phyloP scores from a whole-genome alignment of 2,113 vertebrate genomes.

The Chaetops frenatus region DNA sequence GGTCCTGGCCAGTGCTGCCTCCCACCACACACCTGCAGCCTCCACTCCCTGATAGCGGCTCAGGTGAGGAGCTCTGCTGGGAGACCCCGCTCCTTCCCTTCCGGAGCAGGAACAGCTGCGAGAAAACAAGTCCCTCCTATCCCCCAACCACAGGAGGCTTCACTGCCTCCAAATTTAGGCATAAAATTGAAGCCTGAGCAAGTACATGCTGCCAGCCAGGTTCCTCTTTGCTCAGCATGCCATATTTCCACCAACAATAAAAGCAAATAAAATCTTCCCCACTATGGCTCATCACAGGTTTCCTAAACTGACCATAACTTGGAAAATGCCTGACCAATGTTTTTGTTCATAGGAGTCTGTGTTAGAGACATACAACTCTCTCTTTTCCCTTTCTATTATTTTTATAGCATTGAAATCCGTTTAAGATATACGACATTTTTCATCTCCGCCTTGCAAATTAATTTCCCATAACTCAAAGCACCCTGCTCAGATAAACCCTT shows the following conservation, averaged over 20 bases:
- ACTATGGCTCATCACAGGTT: background rate
- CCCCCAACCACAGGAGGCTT: background rate
- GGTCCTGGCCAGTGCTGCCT: accelerated
- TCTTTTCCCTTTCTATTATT: background rate
- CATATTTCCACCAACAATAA: background rate
- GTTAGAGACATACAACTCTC: background rate
- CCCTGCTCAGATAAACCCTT: background rate
- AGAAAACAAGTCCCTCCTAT: too few relatives aligned
- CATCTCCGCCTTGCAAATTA: background rate
- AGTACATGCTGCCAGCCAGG: background rate
- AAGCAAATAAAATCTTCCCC: background rate
- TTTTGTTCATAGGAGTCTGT: background rate
- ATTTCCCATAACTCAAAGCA: background rate
- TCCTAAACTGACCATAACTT: background rate
- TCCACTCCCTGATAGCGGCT: accelerated
- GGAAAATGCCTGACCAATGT: background rate
- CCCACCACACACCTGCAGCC: background rate
- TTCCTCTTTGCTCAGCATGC: background rate
- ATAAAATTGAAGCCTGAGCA: background rate
- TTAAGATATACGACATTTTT: background rate
- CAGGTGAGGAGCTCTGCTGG: background rate
- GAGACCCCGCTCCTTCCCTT: background rate
- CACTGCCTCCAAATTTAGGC: background rate
- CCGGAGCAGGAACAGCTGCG: background rate
- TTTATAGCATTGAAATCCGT: background rate